Percentiles rank a stretch among this genome's conserved stretches.
These are phyloP conservation scores for Volucella inflata DNA, from an alignment of 2,888 invertebrate genomes.

Conservation along the genomic window DNA sequence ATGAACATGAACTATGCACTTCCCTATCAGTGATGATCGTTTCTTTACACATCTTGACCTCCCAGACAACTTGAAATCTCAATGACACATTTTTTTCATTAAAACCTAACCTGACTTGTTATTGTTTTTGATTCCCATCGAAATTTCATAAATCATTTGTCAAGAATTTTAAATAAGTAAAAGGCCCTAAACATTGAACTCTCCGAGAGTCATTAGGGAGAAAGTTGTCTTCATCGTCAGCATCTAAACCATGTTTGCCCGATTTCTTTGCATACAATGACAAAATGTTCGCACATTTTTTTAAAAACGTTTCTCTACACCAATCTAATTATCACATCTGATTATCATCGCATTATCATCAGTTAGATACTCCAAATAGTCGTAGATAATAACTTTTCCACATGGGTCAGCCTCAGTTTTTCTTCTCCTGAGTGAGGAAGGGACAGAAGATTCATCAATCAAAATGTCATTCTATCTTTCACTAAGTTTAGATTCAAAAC, in stretches of 20 bases:
- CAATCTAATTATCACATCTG: conserved; percentile 55
- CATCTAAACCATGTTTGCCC: neutral
- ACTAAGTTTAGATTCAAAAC: conserved; percentile 46
- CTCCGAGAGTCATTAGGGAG: neutral
- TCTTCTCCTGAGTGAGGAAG: conserved; percentile 9
- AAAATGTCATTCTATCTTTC: conserved; percentile 33
- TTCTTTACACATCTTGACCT: no score
- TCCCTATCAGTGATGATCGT: no score
- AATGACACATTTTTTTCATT: conserved; percentile 2
- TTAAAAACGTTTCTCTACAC: neutral
- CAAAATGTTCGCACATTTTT: conserved; percentile 39
- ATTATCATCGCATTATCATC: conserved; percentile 50
- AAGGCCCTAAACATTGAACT: neutral
- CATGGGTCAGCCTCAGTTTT: conserved; percentile 37
- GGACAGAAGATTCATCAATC: conserved; percentile 46
- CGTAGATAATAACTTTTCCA: conserved; percentile 50
- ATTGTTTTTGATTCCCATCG: conserved; percentile 2
- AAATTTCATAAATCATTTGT: conserved; percentile 37
- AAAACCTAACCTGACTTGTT: neutral
- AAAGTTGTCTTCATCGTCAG: conserved; percentile 47
- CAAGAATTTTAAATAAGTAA: conserved; percentile 36
- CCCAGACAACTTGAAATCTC: no score
- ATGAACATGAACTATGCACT: no score
- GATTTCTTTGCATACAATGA: neutral
- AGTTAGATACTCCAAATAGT: conserved; percentile 26